A percentile compares a stretch with the other conserved stretches of the same genome.
Evolutionary conservation across 35 echinoderm and acorn worm genomes (phyloP).

Genomic region (Hemicentrotus pulcherrimus): DNA sequence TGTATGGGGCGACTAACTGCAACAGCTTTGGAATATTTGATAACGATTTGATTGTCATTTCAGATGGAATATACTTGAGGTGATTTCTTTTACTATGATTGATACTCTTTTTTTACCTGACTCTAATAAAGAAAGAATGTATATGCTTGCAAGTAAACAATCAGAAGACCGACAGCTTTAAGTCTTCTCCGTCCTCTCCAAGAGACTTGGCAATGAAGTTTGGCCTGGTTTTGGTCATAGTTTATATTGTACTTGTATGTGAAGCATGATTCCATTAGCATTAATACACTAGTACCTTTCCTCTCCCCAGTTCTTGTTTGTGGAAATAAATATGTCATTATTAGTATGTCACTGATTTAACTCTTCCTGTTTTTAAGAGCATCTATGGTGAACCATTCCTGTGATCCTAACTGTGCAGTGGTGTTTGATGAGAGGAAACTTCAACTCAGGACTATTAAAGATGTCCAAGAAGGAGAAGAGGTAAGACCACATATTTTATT

Average conservation of each 20-base stretch:
- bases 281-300: background rate
- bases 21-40: constrained; percentile 43
- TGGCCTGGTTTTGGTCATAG: no score
- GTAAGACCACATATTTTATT: background rate
- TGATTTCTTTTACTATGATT: background rate
- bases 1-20: constrained; percentile 25
- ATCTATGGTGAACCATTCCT: constrained; percentile 30
- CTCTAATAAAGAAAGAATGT: no score
- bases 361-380: background rate
- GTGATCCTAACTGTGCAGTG: constrained; percentile 28
- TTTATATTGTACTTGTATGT: no score
- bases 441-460: constrained; percentile 22
- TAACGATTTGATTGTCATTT: background rate
- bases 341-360: background rate
- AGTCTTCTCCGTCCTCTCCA: no score
- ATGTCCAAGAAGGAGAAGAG: constrained; percentile 35
- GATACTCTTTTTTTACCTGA: no score
- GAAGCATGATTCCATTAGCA: no score
- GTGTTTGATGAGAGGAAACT: constrained; percentile 26
- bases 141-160: no score
- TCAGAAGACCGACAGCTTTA: no score
- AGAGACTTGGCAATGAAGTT: background rate
- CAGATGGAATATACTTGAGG: constrained; percentile 8
- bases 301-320: background rate
- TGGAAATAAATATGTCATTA: background rate